These are phyloP conservation scores for Phania funesta DNA, from an alignment of 2,888 invertebrate genomes.

Conservation along the genomic window DNA sequence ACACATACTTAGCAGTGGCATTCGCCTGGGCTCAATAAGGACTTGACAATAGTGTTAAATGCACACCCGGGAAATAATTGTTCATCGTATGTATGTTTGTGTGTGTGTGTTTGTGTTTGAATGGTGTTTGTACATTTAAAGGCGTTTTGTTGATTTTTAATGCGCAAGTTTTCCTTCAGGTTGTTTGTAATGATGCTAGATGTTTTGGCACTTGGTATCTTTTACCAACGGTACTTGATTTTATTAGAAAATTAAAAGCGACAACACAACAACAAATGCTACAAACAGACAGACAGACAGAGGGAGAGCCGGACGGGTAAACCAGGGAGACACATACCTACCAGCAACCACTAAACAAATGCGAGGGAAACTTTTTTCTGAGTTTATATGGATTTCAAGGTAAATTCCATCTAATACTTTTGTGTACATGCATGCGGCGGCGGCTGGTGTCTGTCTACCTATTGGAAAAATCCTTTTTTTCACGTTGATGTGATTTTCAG, in stretches of 20 bases:
- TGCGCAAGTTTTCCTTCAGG: slow-evolving; percentile 50
- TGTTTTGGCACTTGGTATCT: slow-evolving; percentile 63
- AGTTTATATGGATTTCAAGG: slow-evolving; percentile 41
- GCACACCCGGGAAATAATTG: slow-evolving; percentile 59
- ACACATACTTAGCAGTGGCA: neutral
- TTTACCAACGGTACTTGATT: slow-evolving; percentile 61
- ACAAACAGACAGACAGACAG: neutral
- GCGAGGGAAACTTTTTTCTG: neutral
- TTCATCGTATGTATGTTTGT: slow-evolving; percentile 3
- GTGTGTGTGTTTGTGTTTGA: neutral
- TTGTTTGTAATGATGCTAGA: slow-evolving; percentile 49
- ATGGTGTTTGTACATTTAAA: neutral
- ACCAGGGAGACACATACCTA: neutral
- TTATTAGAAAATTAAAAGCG: slow-evolving; percentile 61
- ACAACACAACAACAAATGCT: slow-evolving; percentile 31
- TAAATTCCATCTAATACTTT: slow-evolving; percentile 46
- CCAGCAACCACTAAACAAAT: slow-evolving; percentile 40
- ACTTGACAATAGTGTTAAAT: slow-evolving; percentile 59
- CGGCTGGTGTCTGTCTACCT: slow-evolving; percentile 13
- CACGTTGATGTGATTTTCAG: neutral
- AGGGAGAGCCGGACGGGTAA: too few relatives aligned
- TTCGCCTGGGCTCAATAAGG: slow-evolving; percentile 19
- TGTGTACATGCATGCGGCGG: neutral
- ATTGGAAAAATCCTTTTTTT: slow-evolving; percentile 27
- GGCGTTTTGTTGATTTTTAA: slow-evolving; percentile 32